Evolutionary conservation across 2,888 invertebrate genomes (phyloP).

Genomic region (Arctia plantaginis): DNA sequence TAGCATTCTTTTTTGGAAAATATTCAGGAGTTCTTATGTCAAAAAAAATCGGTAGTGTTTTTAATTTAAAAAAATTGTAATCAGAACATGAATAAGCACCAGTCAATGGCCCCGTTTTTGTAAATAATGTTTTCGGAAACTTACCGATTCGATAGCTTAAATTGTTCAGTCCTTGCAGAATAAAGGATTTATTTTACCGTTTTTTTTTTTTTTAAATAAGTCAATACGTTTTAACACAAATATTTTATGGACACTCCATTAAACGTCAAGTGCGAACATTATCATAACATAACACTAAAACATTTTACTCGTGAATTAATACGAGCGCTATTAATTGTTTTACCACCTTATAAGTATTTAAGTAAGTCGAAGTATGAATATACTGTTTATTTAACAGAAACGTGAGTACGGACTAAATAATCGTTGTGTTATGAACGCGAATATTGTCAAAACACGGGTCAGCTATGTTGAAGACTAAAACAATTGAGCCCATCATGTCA

Average conservation of each 20-base stretch:
- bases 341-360: conserved; percentile 2
- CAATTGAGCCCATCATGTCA: conserved; percentile 62
- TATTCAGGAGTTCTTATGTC: too few species aligned
- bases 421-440: conserved; percentile 48
- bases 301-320: background rate
- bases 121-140: background rate
- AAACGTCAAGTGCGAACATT: background rate
- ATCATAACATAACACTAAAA: background rate
- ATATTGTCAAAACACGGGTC: conserved; percentile 74
- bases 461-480: conserved; percentile 61
- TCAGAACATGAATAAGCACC: too few species aligned
- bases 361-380: conserved; percentile 35
- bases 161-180: background rate
- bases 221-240: background rate
- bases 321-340: conserved; percentile 1
- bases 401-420: conserved; percentile 46
- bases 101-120: background rate
- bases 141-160: background rate
- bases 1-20: too few species aligned
- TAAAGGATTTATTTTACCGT: background rate
- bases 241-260: background rate
- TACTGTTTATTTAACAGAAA: conserved; percentile 48
- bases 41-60: too few species aligned
- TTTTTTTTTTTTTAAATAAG: background rate
- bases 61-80: too few species aligned